Conservation (phyloP, 2,113 vertebrate species). For the Callocephalon fimbriatum region DNA sequence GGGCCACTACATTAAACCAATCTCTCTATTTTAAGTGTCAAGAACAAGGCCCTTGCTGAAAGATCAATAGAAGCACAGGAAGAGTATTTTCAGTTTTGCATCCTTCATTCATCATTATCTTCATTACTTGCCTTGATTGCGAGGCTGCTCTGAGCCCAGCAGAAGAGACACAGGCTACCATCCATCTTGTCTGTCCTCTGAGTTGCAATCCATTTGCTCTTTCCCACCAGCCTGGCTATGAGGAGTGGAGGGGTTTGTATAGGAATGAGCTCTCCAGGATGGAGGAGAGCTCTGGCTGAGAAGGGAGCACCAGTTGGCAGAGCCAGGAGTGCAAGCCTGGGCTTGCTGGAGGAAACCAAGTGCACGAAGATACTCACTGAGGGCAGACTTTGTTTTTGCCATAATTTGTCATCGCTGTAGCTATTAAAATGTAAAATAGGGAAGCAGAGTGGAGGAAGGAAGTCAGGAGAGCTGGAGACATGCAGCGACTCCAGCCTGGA, state of each 20-base stretch:
- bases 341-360: neutral
- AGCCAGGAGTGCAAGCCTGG: neutral
- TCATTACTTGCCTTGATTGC: neutral
- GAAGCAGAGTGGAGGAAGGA: neutral
- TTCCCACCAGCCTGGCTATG: neutral
- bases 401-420: neutral
- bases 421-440: neutral
- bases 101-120: slow-evolving; percentile 65
- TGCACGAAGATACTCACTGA: neutral
- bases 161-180: neutral
- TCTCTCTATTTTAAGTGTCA: slow-evolving; percentile 44
- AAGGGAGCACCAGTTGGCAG: neutral
- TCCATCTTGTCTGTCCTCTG: neutral
- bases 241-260: neutral
- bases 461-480: slow-evolving; percentile 2
- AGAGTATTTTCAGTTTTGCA: slow-evolving; percentile 49
- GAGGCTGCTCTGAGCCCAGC: neutral
- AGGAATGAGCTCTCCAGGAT: neutral
- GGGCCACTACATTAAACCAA: neutral
- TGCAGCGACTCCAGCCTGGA: neutral
- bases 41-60: slow-evolving; percentile 39
- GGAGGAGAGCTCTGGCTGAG: neutral
- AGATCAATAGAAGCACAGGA: slow-evolving; percentile 44
- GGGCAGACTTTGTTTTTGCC: neutral
- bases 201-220: neutral